Conservation (phyloP, 2,888 invertebrate species). For the Syrphus vitripennis region DNA sequence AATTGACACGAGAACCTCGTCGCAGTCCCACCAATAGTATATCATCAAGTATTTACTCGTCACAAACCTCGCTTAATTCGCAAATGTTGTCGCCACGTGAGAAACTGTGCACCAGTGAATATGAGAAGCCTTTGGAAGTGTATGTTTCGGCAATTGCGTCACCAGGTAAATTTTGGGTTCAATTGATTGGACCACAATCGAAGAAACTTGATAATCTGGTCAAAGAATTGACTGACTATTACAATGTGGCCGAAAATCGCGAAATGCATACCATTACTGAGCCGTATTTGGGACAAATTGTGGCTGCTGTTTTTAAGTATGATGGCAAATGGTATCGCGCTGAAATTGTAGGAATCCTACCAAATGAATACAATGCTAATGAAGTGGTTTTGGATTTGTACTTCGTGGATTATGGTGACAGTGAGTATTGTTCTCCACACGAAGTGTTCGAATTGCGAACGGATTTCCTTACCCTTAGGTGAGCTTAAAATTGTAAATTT, state of each 20-base stretch:
- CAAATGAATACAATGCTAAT: slow-evolving; percentile 84
- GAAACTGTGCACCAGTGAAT: slow-evolving; percentile 76
- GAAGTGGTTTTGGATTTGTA: slow-evolving; percentile 87
- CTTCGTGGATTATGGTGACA: slow-evolving; percentile 94
- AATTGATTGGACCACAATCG: slow-evolving; percentile 89
- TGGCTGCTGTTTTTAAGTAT: slow-evolving; percentile 91
- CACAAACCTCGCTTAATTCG: slow-evolving; percentile 78
- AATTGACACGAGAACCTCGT: slow-evolving; percentile 82
- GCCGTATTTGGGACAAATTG: slow-evolving; percentile 88
- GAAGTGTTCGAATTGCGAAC: slow-evolving; percentile 89
- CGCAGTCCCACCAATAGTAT: slow-evolving; percentile 79
- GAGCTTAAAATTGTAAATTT: neutral
- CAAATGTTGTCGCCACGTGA: slow-evolving; percentile 77
- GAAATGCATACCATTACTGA: slow-evolving; percentile 84
- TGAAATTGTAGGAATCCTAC: slow-evolving; percentile 85
- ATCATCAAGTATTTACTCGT: slow-evolving; percentile 79
- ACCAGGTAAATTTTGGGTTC: slow-evolving; percentile 93
- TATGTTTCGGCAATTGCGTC: slow-evolving; percentile 93
- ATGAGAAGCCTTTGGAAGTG: slow-evolving; percentile 88
- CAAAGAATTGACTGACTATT: slow-evolving; percentile 91
- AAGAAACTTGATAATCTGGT: slow-evolving; percentile 90
- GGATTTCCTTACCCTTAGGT: slow-evolving; percentile 82
- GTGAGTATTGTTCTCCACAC: slow-evolving; percentile 85
- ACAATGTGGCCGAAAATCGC: slow-evolving; percentile 85
- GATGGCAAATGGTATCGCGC: slow-evolving; percentile 88